Base-by-base conservation (phyloP, 2,113 vertebrate species). In the Tragulus kanchil region DNA sequence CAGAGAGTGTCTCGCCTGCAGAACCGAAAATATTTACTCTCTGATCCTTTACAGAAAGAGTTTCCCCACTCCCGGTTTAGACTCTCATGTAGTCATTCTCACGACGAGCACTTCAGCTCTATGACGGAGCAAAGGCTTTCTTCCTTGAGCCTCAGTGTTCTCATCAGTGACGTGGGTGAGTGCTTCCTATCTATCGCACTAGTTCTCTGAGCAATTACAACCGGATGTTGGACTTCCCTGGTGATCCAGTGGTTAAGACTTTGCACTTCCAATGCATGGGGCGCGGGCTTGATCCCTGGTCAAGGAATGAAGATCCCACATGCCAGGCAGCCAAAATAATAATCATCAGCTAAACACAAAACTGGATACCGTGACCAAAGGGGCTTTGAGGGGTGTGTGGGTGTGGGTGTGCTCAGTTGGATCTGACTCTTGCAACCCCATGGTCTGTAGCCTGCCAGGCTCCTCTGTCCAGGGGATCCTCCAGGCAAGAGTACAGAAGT, bases 81-180 rank as follows among this genome's bases (percentile, higher is more conserved):
- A 61, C 50, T 21, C 77, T 52, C 58, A 17, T 42, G 52, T n/a
- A 58, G 16, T 50, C 10, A 4, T 87, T 65, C 17, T 42, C 67
- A n/a, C 16, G n/a, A n/a, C 1, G 1, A 21, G 23, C 1, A 13
- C 11, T 23, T 50, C n/a, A 48, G 5, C 31, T 31, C 12, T 64
- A 28, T 1, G 26, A 69, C 7, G 36, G n/a, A 96, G n/a, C 56
- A 73, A 85, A 61, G 15, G 45, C 25, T 26, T 58, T 28, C 52
- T 89, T 81, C 28, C 71, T n/a, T n/a, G 17, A n/a, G 67, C n/a
- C 69, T 85, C 56, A n/a, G 26, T 58, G 48, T 84, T 42, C 50
- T 69, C 28, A 85, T 54, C 54, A 52, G 42, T 78, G 48, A 85
- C 69, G 78, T 31, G 77, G 78, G 64, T 1, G 5, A 11, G 31